Base-by-base conservation (phyloP, 2,113 vertebrate genomes). In the Hippocampus mohnikei region DNA sequence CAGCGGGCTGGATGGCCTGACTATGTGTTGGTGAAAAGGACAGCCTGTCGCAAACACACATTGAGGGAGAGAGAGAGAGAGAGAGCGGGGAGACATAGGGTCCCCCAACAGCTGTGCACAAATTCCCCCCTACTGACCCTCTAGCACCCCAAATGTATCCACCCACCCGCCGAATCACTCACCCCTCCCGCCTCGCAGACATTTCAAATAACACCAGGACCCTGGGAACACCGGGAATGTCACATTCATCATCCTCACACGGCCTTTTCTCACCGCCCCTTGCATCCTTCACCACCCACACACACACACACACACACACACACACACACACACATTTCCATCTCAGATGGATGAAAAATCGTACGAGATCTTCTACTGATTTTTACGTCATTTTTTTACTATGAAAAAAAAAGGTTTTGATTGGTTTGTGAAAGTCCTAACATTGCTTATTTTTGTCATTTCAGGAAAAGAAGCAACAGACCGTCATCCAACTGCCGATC, bases 151-250 rank as follows among this genome's bases (percentile, higher is more conserved):
- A 44, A 27, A 65, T 48, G 40, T 27, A 15, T n/a, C 23, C 27
- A 59, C 29, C 40, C 21, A 25, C 63, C 42, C 41, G 13, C 42
- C 33, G 4, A n/a, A 18, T 46, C 63, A 25, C 63, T 25, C 23
- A 8, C 23, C 63, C 63, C 23, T 42, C 67, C 66, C 27, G 8
- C 61, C 52, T 53, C 29, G 52, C 66, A 50, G 50, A 53, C 76
- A 58, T 82, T 82, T 84, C 78, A 85, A 66, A 88, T 81, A 78
- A 66, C 63, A 67, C 64, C 77, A 91, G 93, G 94, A 92, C 92
- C 94, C 95, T 97, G 95, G 95, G 96, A 99, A 97, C 89, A 94
- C 93, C 92, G 91, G 93, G 92, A 88, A 93, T 93, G 94, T 91
- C 88, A 94, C 95, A 96, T 96, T 96, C 95, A 96, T 95, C 94